phyloP scores from a whole-genome alignment of 2,888 invertebrate species.

The Hydrotaea diabolus region DNA sequence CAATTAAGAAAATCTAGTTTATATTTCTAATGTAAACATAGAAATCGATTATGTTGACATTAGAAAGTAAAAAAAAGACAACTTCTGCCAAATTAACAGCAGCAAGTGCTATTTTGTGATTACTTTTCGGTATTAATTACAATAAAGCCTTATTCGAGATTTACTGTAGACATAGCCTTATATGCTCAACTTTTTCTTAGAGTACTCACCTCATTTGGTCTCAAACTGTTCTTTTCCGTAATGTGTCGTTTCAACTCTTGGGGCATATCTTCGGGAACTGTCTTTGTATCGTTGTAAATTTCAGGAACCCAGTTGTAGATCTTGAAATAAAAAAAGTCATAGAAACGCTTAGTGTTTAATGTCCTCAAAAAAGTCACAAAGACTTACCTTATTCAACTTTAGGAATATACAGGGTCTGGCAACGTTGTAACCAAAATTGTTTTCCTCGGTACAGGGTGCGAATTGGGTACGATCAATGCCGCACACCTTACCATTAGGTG shows the following conservation, averaged over 20 bases:
- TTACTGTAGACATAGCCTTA: no score
- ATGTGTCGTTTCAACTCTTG: conserved; percentile 88
- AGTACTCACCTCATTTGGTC: conserved; percentile 80
- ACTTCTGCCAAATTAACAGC: no score
- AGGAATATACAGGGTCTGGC: conserved; percentile 97
- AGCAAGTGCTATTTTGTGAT: no score
- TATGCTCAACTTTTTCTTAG: no score
- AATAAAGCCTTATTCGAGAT: no score
- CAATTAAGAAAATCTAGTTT: no score
- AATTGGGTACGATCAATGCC: conserved; percentile 88
- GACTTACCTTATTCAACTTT: conserved; percentile 94
- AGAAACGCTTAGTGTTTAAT: neutral
- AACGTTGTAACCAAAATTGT: conserved; percentile 92
- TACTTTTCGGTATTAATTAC: no score
- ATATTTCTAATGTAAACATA: no score
- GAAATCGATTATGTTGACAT: no score
- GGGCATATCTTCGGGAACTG: conserved; percentile 88
- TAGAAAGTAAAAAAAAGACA: no score
- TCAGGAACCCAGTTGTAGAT: conserved; percentile 94
- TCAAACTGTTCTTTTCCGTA: conserved; percentile 78
- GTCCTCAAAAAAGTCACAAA: neutral
- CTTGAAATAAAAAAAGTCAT: conserved; percentile 80
- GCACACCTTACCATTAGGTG: conserved; percentile 88
- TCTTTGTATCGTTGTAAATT: conserved; percentile 87
- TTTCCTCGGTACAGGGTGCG: conserved; percentile 88